phyloP scores from a whole-genome alignment of 2,888 invertebrate genomes.

The Cylindroiulus punctatus region DNA sequence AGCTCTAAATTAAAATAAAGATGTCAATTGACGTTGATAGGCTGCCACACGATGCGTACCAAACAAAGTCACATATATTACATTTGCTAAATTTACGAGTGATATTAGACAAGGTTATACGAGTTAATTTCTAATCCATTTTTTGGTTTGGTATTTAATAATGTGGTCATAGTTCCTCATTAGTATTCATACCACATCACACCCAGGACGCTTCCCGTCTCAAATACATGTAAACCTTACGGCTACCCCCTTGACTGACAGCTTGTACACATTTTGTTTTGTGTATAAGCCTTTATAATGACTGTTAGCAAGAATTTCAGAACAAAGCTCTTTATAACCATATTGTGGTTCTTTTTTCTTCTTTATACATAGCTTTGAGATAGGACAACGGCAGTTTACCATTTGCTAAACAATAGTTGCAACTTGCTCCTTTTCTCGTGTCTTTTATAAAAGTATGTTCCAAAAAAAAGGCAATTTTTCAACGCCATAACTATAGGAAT shows the following conservation, averaged over 20 bases:
- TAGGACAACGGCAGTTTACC: background rate
- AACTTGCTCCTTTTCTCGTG: background rate
- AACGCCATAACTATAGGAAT: too few relatives aligned
- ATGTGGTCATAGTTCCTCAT: background rate
- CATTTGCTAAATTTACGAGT: background rate
- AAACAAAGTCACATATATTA: background rate
- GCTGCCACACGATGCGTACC: background rate
- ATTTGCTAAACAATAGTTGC: slow-evolving; percentile 13
- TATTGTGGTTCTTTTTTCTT: background rate
- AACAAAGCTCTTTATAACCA: slow-evolving; percentile 21
- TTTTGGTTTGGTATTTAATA: background rate
- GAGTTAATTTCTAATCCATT: background rate
- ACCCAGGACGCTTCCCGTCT: slow-evolving; percentile 2
- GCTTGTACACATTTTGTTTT: background rate
- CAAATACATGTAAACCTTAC: background rate
- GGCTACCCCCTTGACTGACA: background rate
- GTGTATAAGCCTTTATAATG: background rate
- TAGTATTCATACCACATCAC: background rate
- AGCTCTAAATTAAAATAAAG: background rate
- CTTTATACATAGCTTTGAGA: background rate
- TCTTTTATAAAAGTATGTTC: background rate
- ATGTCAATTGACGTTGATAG: slow-evolving; percentile 27
- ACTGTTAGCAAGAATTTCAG: background rate
- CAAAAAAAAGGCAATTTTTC: too few relatives aligned
- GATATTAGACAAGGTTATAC: background rate